Evolutionary conservation across 53 echinoderm and acorn worm genomes (phyloP).

Genomic region (Holothuria scabra): DNA sequence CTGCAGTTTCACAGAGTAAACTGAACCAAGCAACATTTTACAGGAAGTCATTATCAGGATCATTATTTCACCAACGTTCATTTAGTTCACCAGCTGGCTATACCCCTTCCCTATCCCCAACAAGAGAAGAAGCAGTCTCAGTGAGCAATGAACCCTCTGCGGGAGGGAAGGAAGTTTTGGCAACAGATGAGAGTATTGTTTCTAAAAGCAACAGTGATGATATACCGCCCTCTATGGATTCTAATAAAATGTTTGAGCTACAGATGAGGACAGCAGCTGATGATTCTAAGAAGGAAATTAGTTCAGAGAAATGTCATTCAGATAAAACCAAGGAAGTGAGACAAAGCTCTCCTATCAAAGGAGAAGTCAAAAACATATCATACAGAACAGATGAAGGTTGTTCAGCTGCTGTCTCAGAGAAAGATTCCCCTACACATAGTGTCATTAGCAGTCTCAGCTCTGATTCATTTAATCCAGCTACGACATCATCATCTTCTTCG

Average conservation of each 20-base stretch:
- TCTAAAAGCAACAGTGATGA: no score
- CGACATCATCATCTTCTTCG: conserved; percentile 11
- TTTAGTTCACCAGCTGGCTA: neutral
- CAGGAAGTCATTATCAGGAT: conserved; percentile 31
- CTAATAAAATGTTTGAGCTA: no score
- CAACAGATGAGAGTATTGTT: no score
- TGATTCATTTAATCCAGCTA: conserved; percentile 20
- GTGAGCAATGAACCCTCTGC: neutral
- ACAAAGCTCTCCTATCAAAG: no score
- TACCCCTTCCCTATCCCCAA: conserved; percentile 20
- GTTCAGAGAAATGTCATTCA: no score
- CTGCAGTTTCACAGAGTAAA: conserved; percentile 39
- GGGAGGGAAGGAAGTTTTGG: no score
- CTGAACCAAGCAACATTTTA: conserved; percentile 56
- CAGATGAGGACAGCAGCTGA: no score
- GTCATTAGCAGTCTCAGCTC: conserved; percentile 28
- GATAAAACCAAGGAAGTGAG: no score
- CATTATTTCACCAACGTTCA: conserved; percentile 3
- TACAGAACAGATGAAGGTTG: no score
- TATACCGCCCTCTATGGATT: no score
- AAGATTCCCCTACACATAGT: conserved; percentile 37
- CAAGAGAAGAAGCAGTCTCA: conserved; percentile 12
- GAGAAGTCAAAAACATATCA: no score
- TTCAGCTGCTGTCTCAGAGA: neutral
- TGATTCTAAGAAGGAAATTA: no score